Conservation (phyloP, 2,888 invertebrate genomes). For the Tipula helvola region DNA sequence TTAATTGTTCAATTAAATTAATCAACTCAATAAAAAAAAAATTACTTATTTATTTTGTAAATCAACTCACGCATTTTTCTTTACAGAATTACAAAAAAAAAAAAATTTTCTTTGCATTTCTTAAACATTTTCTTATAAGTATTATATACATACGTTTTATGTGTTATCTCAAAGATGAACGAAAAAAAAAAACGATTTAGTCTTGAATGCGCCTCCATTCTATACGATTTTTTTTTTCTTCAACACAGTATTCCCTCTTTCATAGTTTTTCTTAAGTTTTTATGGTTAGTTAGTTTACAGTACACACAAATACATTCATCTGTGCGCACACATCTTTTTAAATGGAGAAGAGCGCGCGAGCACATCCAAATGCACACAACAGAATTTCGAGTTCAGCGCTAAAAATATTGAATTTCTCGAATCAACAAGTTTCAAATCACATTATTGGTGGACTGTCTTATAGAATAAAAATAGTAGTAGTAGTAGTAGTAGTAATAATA, state of each 20-base stretch:
- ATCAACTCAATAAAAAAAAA: constrained; percentile 6
- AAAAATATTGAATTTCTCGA: constrained; percentile 10
- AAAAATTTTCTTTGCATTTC: not conserved
- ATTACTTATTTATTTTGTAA: constrained; percentile 1
- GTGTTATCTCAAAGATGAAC: not conserved
- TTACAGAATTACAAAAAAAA: not conserved
- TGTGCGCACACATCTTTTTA: not conserved
- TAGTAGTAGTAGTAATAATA: not conserved
- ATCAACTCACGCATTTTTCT: constrained; percentile 6
- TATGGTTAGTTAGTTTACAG: not conserved
- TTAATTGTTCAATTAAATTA: constrained; percentile 10
- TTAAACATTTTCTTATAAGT: not conserved
- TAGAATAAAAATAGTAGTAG: not conserved
- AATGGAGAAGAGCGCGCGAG: not conserved
- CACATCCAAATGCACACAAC: not conserved
- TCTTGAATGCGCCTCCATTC: constrained; percentile 1
- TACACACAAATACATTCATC: not conserved
- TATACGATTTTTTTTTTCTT: not conserved
- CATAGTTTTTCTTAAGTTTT: not conserved
- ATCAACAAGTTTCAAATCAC: constrained; percentile 11
- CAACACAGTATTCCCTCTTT: not conserved
- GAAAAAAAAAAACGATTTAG: not conserved
- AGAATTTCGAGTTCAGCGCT: constrained; percentile 6
- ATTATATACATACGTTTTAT: not conserved
- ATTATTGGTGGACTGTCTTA: constrained; percentile 7